phyloP scores from a whole-genome alignment of 2,888 invertebrate species.

The Polydrusus pterygomalis region DNA sequence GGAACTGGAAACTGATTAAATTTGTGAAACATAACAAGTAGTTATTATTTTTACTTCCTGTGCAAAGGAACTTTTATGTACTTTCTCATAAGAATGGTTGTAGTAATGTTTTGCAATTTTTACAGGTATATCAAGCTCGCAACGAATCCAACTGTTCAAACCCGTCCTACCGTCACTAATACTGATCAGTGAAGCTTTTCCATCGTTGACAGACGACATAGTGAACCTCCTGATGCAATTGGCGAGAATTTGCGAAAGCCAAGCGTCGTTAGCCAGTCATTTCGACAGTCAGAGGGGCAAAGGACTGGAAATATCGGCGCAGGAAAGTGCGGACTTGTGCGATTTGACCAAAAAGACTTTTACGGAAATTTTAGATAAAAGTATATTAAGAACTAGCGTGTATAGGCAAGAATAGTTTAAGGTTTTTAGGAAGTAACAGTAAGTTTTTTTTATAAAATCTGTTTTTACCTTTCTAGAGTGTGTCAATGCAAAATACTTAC shows the following conservation, averaged over 20 bases:
- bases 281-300: constrained; percentile 69
- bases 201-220: constrained; percentile 92
- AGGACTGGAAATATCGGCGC: constrained; percentile 67
- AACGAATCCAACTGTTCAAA: constrained; percentile 87
- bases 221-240: constrained; percentile 89
- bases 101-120: constrained; percentile 38
- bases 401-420: constrained; percentile 72
- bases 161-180: constrained; percentile 90
- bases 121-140: constrained; percentile 84
- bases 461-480: not conserved
- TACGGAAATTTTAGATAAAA: constrained; percentile 78
- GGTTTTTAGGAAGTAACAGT: not conserved
- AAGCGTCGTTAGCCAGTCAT: constrained; percentile 80
- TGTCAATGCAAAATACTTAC: no score
- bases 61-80: no score
- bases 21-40: no score
- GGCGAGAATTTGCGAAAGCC: constrained; percentile 89
- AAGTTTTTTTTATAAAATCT: not conserved
- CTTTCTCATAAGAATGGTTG: no score
- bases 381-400: constrained; percentile 79
- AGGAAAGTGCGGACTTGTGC: constrained; percentile 69
- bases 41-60: no score
- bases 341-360: constrained; percentile 74
- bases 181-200: constrained; percentile 92
- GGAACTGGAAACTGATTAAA: no score